Evolutionary conservation across 1,140 invertebrate genomes (phyloP), one percentile per base, ranked within the genome.

Genomic region (Drosophila rhopaloa): DNA sequence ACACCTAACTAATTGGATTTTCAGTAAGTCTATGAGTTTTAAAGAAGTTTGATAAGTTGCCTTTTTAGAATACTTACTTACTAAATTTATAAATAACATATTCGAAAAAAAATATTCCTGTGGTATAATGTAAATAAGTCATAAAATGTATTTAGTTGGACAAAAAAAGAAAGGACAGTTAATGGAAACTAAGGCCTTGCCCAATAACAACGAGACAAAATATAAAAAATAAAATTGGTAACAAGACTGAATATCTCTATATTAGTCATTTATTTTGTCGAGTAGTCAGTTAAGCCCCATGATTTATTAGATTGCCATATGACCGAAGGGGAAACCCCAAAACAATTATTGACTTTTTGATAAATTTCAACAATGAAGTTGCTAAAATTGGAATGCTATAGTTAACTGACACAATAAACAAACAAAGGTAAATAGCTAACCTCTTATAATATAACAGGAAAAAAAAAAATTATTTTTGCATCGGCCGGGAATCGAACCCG

Each of bases 401-500:
- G 37, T 57, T 70, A 70, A 70, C 60, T 44, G 19, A 44, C 5
- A 35, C 37, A 32, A 13, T 54, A 44, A 38, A 29, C 61, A 67
- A 47, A 32, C 63, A 65, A 63, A 44, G 32, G 10, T 19, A 41
- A 57, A 27, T 37, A 65, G 32, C 5, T 35, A 8, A 6, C 3
- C 5, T 19, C 24, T 9, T 10, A 14, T n/a, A 11, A 29, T 19
- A 37, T 19, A 37, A 38, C n/a, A 27, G 24, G 6, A 4, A 0
- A 19, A 46, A 29, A 35, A 63, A 77, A 82, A 91, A 75, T 5
- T 7, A 2, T 0, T 35, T 65, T 65, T 96, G 95, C 95, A 95
- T 96, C 95, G 95, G 94, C 95, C 95, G 95, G 95, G 95, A 96
- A 96, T 96, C 95, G 95, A 96, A 96, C 95, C 95, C 95, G 95